Evolutionary conservation across 2,888 invertebrate species (phyloP).

Genomic region (Ophion ventricosus): DNA sequence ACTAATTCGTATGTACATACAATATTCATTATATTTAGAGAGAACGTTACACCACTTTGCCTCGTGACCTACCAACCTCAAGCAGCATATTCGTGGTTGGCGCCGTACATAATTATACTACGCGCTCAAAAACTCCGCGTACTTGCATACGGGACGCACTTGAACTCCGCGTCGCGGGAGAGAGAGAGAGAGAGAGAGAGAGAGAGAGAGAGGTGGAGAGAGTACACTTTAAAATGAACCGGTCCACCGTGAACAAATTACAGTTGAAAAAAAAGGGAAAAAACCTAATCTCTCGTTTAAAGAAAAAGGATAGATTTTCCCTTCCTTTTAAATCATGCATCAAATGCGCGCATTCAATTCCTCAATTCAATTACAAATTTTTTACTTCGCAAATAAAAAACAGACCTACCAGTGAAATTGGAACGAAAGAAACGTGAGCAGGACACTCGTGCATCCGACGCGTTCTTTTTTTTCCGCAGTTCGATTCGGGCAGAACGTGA

Average conservation of each 20-base stretch:
- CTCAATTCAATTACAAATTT: neutral
- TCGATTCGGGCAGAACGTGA: constrained; percentile 6
- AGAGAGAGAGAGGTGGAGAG: neutral
- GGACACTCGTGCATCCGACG: constrained; percentile 14
- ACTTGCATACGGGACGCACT: constrained; percentile 40
- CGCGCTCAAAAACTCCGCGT: constrained; percentile 32
- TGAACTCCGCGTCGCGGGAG: constrained; percentile 38
- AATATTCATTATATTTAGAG: constrained; percentile 9
- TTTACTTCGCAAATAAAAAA: neutral
- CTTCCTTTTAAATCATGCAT: too few species aligned
- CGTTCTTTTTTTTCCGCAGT: neutral
- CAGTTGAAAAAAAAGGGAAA: constrained; percentile 2
- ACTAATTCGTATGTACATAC: constrained; percentile 13
- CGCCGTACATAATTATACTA: constrained; percentile 48
- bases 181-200: constrained; percentile 16
- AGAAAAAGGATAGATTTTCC: neutral
- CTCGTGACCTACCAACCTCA: constrained; percentile 62
- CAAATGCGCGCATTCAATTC: neutral
- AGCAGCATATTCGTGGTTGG: constrained; percentile 48
- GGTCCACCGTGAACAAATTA: constrained; percentile 9
- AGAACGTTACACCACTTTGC: constrained; percentile 17
- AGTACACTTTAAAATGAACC: constrained; percentile 33
- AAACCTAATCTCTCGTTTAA: constrained; percentile 10
- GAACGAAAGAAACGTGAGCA: neutral
- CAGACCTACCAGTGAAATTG: constrained; percentile 1